Evolutionary conservation across 2,113 vertebrate species (phyloP), one percentile per base, ranked within the genome.

Genomic region (Catharus bicknelli): DNA sequence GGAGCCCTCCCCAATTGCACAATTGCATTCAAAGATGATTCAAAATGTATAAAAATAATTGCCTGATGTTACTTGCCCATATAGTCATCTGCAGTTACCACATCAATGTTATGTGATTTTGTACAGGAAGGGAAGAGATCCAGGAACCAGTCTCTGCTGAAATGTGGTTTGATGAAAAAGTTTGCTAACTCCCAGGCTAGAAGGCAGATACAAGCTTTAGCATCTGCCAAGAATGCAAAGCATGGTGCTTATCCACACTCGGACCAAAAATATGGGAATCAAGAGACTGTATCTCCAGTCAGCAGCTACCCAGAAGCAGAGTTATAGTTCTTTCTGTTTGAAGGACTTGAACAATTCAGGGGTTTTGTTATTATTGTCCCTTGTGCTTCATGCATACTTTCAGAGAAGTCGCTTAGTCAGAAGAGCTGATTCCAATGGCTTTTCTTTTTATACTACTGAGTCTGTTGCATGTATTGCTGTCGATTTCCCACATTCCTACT

Each of bases 101-200:
- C 95, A 96, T 96, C 95, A 95, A 89, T 94, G 95, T 93, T 94
- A 69, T 48, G 74, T 73, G 94, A 94, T 96, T 96, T 92, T 95
- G 86, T 92, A 92, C 94, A 96, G 96, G 95, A 96, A 95, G 95
- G 92, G 95, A 96, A 95, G 66, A 94, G 90, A 84, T 95, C 96
- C 94, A 95, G 95, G 95, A 96, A 87, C 73, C 74, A 87, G 67
- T 51, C 77, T 92, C 86, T 93, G 86, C 91, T 95, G 95, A 95
- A 94, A 95, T 95, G 92, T 96, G 95, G 92, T 96, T 95, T 93
- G 84, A 94, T 96, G 94, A 93, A 94, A 92, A 93, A 93, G 89
- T 94, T 96, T 95, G 90, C 94, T 91, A 93, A 94, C 94, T 96
- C 95, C 94, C 95, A 95, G 81, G 95, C 96, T 96, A 93, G 95